A percentile compares a stretch with the other conserved stretches of the same genome.
phyloP scores from a whole-genome alignment of 1,140 invertebrate genomes.

The Polypedilum vanderplanki region DNA sequence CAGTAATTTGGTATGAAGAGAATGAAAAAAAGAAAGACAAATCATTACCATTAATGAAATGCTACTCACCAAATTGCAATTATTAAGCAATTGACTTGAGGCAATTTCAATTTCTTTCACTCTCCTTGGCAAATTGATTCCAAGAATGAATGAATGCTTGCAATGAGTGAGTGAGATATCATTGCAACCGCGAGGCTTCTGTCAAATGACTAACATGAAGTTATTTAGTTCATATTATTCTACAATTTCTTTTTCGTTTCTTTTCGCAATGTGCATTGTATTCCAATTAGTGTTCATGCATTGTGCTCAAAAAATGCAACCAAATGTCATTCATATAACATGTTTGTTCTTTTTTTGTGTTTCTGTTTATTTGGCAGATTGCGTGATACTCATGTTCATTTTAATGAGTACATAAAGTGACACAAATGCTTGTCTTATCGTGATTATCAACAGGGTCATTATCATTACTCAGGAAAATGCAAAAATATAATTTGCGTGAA shows the following conservation, averaged over 20 bases:
- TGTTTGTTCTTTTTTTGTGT: too few relatives aligned
- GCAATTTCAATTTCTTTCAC: conserved; percentile 2
- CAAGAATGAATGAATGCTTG: background rate
- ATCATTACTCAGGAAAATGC: too few relatives aligned
- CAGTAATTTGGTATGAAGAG: too few relatives aligned
- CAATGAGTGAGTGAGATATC: background rate
- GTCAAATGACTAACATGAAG: background rate
- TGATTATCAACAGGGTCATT: too few relatives aligned
- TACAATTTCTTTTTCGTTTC: background rate
- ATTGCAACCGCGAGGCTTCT: background rate
- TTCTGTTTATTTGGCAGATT: background rate
- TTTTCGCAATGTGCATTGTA: background rate
- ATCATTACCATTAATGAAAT: too few relatives aligned
- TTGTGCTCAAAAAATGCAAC: background rate
- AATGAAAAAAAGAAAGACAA: too few relatives aligned
- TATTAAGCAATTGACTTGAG: background rate
- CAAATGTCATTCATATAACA: background rate
- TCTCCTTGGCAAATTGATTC: background rate
- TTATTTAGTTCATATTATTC: background rate
- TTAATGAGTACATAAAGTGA: too few relatives aligned
- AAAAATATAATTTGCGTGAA: too few relatives aligned
- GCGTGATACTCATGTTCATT: background rate
- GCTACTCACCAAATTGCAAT: background rate
- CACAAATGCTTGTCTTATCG: too few relatives aligned
- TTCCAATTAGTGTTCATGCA: conserved; percentile 10